These are phyloP conservation scores for Latrodectus elegans DNA, from an alignment of 2,888 invertebrate species.

Conservation along the genomic window DNA sequence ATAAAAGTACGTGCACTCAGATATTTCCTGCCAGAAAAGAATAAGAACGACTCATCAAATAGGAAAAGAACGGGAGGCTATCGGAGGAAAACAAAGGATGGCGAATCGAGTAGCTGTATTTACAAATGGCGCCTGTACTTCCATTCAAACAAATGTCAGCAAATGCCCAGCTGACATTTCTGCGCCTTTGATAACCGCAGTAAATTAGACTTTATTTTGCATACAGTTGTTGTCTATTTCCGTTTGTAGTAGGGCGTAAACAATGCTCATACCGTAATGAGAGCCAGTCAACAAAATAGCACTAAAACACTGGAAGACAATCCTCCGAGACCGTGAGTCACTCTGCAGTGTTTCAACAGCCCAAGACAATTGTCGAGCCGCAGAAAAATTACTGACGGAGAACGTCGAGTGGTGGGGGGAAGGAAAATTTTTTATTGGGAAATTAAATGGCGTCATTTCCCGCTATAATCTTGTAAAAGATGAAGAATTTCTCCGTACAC, in stretches of 20 bases:
- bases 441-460: slow-evolving; percentile 56
- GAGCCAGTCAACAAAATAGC: slow-evolving; percentile 29
- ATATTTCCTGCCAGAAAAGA: too few species aligned
- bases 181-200: not conserved
- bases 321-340: slow-evolving; percentile 16
- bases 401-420: not conserved
- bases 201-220: not conserved
- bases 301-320: slow-evolving; percentile 16
- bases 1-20: too few species aligned
- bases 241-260: not conserved
- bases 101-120: too few species aligned
- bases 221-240: not conserved
- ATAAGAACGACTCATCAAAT: too few species aligned
- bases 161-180: too few species aligned
- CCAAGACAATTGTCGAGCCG: not conserved
- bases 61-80: too few species aligned
- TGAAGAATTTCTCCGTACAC: slow-evolving; percentile 10
- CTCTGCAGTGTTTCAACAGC: not conserved
- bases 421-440: slow-evolving; percentile 4
- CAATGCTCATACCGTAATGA: slow-evolving; percentile 1
- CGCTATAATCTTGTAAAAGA: slow-evolving; percentile 41
- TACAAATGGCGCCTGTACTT: too few species aligned
- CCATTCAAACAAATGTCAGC: too few species aligned
- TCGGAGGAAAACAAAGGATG: too few species aligned
- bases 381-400: not conserved